Base-by-base conservation (phyloP, 2,113 vertebrate genomes). In the Salvator merianae region DNA sequence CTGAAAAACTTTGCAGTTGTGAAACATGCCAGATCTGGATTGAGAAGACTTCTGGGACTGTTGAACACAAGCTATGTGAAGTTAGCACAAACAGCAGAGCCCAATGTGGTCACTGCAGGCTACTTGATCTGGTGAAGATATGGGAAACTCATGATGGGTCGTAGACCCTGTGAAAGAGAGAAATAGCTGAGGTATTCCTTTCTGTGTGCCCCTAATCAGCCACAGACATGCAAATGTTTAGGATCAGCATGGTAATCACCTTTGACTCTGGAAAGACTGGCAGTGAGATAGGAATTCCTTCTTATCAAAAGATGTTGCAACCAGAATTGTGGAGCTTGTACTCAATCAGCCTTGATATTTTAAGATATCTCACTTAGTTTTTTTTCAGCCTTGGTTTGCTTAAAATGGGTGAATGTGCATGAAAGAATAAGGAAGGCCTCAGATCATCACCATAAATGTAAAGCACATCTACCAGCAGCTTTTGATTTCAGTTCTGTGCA, bases 391-490 rank as follows among this genome's bases (percentile, higher is more conserved):
- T 26, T 40, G 70, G 8, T 7, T 72, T 40, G 24, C 26, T 40
- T 40, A 40, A 72, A 38, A 40, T 40, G 20, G 70, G 22, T 22
- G 40, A 12, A 40, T 26, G 40, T 40, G 2, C 2, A 12, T 72
- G 38, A 9, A 8, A 68, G 30, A 68, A 68, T 68, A 30, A 68
- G 30, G 22, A 10, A 68, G n/a, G 4, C 63, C 65, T 68, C 30
- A 32, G 28, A n/a, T n/a, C 65, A 32, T 34, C 30, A 20, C 6
- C 32, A 18, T 12, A 69, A 30, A 68, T 68, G 9, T 30, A 30
- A 68, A 47, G 10, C 43, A 47, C 6, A 90, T n/a, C 66, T 69
- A 40, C 22, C 79, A 81, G 81, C 55, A 89, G 13, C 47, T 88
- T 93, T 81, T 89, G 76, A 86, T 47, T 62, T 30, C 59, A 30